Evolutionary conservation across 1,140 invertebrate genomes (phyloP), one percentile per base, ranked within the genome.

Genomic region (Diachasma alloeum): DNA sequence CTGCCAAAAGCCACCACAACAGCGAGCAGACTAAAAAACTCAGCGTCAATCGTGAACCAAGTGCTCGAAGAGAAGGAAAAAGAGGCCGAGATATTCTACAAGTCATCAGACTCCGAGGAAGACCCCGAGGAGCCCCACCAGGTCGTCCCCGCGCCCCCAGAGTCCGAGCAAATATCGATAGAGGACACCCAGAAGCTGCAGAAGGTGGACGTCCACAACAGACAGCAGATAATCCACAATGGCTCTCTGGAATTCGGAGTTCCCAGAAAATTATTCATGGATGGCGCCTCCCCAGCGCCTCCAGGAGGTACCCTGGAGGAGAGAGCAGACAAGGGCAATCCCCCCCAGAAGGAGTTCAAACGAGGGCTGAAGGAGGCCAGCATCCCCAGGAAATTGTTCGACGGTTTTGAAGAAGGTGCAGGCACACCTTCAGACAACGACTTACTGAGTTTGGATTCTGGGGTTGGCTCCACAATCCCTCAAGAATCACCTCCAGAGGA

Each of bases 81-180:
- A 81, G 89, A 90, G 76, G 87, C 84, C 15, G 85, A 87, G 81
- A 24, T 77, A 15, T 90, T 89, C 81, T 89, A 86, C 26, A 84
- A 87, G 68, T 89, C 87, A 10, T 87, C 86, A 5, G 87, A 89
- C 76, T 89, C 87, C 8, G 87, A 88, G 63, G 83, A 85, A 36
- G 88, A 89, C 46, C 31, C 1, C 2, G 9, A 53, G 48, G 15
- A 53, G 17, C 6, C n/a, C n/a, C n/a, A n/a, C n/a, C n/a, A n/a
- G n/a, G n/a, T n/a, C n/a, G n/a, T 17, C 15, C 15, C 48, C 8
- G 13, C 63, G 0, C 0, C n/a, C 9, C 48, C 67, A 63, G 26
- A n/a, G 36, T 17, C 46, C 9, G 46, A 81, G 31, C 9, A 66
- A 22, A 56, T 31, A 15, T 19, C 22, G 19, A 78, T 78, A 63